Conservation (phyloP, 1,140 invertebrate species). For the Trypoxylus dichotomus region DNA sequence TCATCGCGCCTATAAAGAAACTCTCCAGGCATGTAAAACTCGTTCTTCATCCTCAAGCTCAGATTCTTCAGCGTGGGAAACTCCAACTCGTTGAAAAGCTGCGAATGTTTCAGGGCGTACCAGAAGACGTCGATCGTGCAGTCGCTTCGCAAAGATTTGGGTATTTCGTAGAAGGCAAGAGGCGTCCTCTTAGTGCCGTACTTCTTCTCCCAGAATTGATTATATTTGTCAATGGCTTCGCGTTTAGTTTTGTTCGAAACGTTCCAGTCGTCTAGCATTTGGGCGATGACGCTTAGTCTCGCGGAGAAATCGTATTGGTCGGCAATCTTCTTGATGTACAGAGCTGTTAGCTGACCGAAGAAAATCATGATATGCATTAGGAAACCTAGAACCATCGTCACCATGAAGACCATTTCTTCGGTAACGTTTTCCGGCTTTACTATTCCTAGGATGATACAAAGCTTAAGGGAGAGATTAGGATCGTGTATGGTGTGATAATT, state of each 20-base stretch:
- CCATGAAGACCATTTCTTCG: neutral
- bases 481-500: too few species aligned
- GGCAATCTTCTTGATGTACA: constrained; percentile 16
- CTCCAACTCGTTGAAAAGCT: neutral
- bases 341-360: constrained; percentile 9
- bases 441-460: neutral
- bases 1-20: neutral
- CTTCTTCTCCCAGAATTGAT: neutral
- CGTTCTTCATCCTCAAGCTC: neutral
- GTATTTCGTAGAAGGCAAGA: neutral
- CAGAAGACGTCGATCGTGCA: constrained; percentile 12
- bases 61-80: neutral
- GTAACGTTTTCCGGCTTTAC: neutral
- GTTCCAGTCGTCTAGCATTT: constrained; percentile 10
- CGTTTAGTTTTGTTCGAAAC: neutral
- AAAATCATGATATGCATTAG: constrained; percentile 23
- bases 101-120: neutral
- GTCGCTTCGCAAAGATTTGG: neutral
- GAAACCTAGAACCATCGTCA: neutral
- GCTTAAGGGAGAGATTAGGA: neutral
- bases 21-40: constrained; percentile 21
- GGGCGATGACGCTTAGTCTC: neutral
- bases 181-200: neutral
- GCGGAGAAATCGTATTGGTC: constrained; percentile 3
- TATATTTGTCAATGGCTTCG: constrained; percentile 1